phyloP scores from a whole-genome alignment of 2,888 invertebrate genomes.

The Pseudoips prasinana region DNA sequence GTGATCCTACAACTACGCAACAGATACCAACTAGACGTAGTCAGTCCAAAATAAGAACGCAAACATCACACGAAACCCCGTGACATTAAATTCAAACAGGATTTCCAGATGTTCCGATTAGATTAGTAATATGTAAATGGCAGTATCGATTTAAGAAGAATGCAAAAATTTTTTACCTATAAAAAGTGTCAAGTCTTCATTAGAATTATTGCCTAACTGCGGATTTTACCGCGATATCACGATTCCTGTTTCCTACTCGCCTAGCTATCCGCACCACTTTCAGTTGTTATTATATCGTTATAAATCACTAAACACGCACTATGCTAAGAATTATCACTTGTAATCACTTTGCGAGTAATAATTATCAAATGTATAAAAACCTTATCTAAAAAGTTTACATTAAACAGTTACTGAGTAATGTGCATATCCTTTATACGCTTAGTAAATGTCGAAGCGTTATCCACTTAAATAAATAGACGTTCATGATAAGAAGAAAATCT shows the following conservation, averaged over 20 bases:
- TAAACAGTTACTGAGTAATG: conserved; percentile 72
- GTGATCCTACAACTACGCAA: conserved; percentile 60
- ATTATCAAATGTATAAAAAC: conserved; percentile 81
- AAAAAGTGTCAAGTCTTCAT: conserved; percentile 74
- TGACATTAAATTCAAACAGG: conserved; percentile 1
- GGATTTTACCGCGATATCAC: conserved; percentile 49
- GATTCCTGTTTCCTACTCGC: conserved; percentile 41
- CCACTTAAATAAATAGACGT: conserved; percentile 76
- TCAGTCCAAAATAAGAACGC: conserved; percentile 53
- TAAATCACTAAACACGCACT: conserved; percentile 67
- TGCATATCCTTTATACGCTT: conserved; percentile 68
- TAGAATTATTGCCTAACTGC: conserved; percentile 72
- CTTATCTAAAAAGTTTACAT: conserved; percentile 68
- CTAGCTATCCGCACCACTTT: conserved; percentile 75
- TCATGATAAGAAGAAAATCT: conserved; percentile 69
- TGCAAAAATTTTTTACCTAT: conserved; percentile 68
- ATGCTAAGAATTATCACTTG: conserved; percentile 75
- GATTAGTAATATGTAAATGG: conserved; percentile 67
- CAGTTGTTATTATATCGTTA: conserved; percentile 28
- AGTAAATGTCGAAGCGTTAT: conserved; percentile 66
- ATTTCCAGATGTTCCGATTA: conserved; percentile 36
- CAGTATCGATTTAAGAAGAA: conserved; percentile 67
- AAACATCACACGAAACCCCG: conserved; percentile 17
- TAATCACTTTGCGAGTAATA: conserved; percentile 79
- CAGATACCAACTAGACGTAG: conserved; percentile 52